Base-by-base conservation (phyloP, 2,888 invertebrate species). In the Cantharis rustica region DNA sequence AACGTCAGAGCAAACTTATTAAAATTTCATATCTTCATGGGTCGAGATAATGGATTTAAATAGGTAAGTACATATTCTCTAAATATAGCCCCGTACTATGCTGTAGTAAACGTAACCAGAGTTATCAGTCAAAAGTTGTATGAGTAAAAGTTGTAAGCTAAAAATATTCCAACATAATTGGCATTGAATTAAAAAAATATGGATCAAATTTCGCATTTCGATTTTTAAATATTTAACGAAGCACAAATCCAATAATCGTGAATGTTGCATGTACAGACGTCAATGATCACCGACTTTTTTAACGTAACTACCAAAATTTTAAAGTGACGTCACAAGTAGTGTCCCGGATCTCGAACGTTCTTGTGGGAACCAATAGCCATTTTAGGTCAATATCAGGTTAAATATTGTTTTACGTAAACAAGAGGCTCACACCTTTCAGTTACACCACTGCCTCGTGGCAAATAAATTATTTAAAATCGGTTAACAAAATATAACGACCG, bases 31-130 rank as follows among this genome's bases (percentile, higher is more conserved):
- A 69, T 71, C 70, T 70, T 69, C 70, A 68, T 72, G 75, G 75
- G 71, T 68, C 75, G 63, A 72, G 78, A 78, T 78, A 78, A 78
- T 78, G 78, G 78, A 78, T 73, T 75, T 78, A 77, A 77, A 77
- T 77, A 75, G 70, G 71, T 75, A 78, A 78, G 70, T 70, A 72
- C 26, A 47, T 47, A 47, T 47, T 47, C 63, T 70, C 75, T 75
- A 78, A 78, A 78, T 78, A 75, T 78, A 78, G 71, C 27, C 26
- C n/a, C 47, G 47, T 47, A 47, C 47, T 47, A 23, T 66, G 15
- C 3, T 64, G 23, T 66, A 66, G 66, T 66, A 23, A 23, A 69
- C 69, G 69, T 69, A 69, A 69, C 73, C 68, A 9, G 71, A 23
- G 10, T 7, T 63, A 64, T 27, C 73, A 64, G 69, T 69, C 69